Conservation (phyloP, 1,140 invertebrate genomes). For the Microvelia longipes region DNA sequence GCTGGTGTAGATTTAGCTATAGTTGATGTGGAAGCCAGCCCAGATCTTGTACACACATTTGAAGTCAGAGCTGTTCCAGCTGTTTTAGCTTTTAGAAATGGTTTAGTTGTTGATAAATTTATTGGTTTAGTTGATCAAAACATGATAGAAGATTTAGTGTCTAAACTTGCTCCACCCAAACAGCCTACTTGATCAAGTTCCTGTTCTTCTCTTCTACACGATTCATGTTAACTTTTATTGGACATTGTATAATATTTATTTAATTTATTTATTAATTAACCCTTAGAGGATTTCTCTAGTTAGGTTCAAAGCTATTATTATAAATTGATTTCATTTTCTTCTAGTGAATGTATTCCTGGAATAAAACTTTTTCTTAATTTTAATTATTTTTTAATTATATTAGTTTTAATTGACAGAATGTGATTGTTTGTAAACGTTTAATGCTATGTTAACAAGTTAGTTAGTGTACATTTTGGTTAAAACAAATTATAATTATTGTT, state of each 20-base stretch:
- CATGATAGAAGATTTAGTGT: slow-evolving; percentile 22
- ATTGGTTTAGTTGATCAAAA: slow-evolving; percentile 47
- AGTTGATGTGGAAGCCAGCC: slow-evolving; percentile 79
- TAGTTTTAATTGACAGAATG: no score
- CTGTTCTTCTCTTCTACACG: neutral
- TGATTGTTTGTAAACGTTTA: no score
- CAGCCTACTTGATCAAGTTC: neutral
- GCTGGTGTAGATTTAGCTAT: slow-evolving; percentile 70
- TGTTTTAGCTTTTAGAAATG: slow-evolving; percentile 74
- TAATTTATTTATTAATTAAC: no score
- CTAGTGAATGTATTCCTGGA: no score
- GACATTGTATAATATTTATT: neutral
- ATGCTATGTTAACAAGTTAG: no score
- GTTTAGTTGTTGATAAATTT: slow-evolving; percentile 79
- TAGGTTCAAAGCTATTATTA: no score
- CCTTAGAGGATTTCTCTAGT: no score
- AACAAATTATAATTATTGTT: no score
- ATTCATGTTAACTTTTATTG: neutral
- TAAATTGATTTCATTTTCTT: no score
- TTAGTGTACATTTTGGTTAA: no score
- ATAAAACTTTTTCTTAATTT: no score
- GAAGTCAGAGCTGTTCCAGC: slow-evolving; percentile 83
- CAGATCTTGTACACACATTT: slow-evolving; percentile 65
- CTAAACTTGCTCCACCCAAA: slow-evolving; percentile 10
- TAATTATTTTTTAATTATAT: no score